These are phyloP conservation scores for Drosophila trichaetosa DNA, from an alignment of 2,888 invertebrate species.

Conservation along the genomic window DNA sequence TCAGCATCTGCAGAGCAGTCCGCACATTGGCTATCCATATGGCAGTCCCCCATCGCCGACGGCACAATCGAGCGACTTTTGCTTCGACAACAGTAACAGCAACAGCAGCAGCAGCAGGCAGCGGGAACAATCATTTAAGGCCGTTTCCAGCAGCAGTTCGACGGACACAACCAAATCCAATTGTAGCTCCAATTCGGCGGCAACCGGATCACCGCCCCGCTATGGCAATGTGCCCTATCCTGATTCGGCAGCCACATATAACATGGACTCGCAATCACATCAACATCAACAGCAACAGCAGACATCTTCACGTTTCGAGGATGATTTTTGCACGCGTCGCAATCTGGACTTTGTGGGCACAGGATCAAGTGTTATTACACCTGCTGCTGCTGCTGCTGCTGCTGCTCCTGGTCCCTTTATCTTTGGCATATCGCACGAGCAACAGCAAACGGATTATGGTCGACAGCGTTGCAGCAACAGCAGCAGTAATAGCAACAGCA, in stretches of 20 bases:
- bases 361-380: slow-evolving; percentile 10
- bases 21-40: slow-evolving; percentile 84
- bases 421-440: slow-evolving; percentile 86
- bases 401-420: slow-evolving; percentile 87
- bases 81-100: slow-evolving; percentile 65
- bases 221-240: slow-evolving; percentile 37
- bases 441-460: slow-evolving; percentile 65
- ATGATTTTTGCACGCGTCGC: slow-evolving; percentile 82
- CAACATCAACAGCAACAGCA: slow-evolving; percentile 6
- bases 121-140: slow-evolving; percentile 37
- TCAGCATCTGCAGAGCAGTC: slow-evolving; percentile 82
- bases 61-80: slow-evolving; percentile 80
- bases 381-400: slow-evolving; percentile 2
- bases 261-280: slow-evolving; percentile 18
- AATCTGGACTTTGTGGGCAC: slow-evolving; percentile 66
- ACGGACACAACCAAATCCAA: slow-evolving; percentile 55
- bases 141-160: slow-evolving; percentile 32
- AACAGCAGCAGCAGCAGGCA: slow-evolving; percentile 31
- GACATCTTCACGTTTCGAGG: slow-evolving; percentile 81
- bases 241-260: slow-evolving; percentile 15
- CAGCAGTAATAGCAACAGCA: slow-evolving; percentile 27
- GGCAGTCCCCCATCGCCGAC: slow-evolving; percentile 84
- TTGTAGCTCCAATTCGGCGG: slow-evolving; percentile 47
- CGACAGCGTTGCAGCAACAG: slow-evolving; percentile 27
- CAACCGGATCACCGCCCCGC: slow-evolving; percentile 52